Evolutionary conservation across 2,888 invertebrate species (phyloP).

Genomic region (Kryphioiulus occultus): DNA sequence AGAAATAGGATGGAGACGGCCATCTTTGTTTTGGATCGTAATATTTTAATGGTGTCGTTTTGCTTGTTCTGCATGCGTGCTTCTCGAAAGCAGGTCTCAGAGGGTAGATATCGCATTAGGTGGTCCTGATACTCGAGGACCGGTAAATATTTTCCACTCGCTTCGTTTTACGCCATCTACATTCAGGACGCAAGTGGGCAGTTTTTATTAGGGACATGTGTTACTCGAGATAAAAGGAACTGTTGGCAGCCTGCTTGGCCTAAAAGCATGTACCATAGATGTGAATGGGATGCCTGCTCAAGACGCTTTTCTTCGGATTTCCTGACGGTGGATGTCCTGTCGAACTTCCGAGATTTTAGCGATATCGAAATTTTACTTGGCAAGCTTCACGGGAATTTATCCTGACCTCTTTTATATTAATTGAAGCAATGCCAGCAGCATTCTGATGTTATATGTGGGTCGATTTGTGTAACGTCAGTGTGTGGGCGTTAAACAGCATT

Average conservation of each 20-base stretch:
- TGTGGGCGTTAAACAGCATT: neutral
- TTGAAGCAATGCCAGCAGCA: neutral
- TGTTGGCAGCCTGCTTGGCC: neutral
- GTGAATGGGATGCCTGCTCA: neutral
- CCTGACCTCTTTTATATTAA: neutral
- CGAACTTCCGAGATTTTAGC: neutral
- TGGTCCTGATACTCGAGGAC: neutral
- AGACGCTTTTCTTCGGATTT: neutral
- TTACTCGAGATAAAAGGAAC: neutral
- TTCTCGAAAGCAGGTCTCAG: neutral
- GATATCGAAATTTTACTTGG: neutral
- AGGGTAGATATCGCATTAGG: neutral
- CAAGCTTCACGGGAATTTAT: neutral
- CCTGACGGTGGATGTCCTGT: neutral
- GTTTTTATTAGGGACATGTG: neutral
- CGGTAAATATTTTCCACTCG: neutral
- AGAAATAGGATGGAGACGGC: neutral
- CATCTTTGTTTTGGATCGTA: conserved; percentile 11
- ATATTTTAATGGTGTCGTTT: neutral
- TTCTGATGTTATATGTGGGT: too few species aligned
- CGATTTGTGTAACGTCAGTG: neutral
- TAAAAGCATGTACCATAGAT: neutral
- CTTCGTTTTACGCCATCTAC: neutral
- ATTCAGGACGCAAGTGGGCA: neutral
- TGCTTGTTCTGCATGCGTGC: neutral